Base-by-base conservation (phyloP, 2,888 invertebrate genomes). In the Macrostomum cliftonense region DNA sequence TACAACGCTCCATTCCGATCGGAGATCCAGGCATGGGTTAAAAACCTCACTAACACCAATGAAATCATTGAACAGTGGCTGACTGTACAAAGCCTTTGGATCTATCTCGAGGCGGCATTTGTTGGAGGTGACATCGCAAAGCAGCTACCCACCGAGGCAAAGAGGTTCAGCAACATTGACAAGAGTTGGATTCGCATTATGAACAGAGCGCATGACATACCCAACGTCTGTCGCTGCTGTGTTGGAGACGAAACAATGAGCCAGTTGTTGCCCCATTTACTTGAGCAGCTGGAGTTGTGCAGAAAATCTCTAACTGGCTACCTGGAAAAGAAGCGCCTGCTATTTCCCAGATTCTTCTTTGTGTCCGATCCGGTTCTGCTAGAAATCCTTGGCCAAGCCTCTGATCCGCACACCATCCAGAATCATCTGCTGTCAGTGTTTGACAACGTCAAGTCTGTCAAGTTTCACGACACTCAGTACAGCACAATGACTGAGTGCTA, bases 91-190 rank as follows among this genome's bases (percentile, higher is more conserved):
- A 93, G 93, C 65, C 83, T 93, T 80, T 93, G 93, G 93, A 89
- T 93, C 0, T 93, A 93, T 64, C 73, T 93, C 19, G 93, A 93
- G 70, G 93, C 93, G 0, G 93, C 93, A 1, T 93, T 93, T 69
- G 91, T 93, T 0, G 93, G 93, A 1, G 93, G 93, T 49, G 93
- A 93, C 64, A 93, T 93, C 59, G 93, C 93, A n/a, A 91, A 91
- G 63, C 93, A 93, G 64, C 71, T 93, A 45, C 93, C 93, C 0
- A 20, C 66, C 62, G 71, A 71, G 63, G 70, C 71, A 12, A 71
- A 70, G 53, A 55, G 70, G 19, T 71, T 71, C 59, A 65, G 63
- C 51, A 66, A 65, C 57, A 69, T 71, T 54, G 71, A 71, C 61
- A 71, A 71, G 56, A 67, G 68, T 0, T 71, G 70, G 68, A 65